A percentile compares a stretch with the other conserved stretches of the same genome.
These are phyloP conservation scores for Hydrozoanthus tunicans DNA, from an alignment of 64 coral and sea anemone species.

Conservation along the genomic window DNA sequence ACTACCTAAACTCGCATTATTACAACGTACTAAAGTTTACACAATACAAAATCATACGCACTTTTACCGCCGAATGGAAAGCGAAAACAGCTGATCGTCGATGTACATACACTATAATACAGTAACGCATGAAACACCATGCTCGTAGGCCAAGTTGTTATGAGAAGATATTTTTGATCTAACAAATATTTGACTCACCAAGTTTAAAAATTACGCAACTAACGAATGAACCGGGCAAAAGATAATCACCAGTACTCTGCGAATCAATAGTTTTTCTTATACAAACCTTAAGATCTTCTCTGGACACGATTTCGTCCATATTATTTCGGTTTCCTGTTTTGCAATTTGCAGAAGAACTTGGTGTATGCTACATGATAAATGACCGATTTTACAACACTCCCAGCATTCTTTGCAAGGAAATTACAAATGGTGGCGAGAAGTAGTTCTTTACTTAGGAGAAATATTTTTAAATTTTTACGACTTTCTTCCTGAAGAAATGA, in stretches of 20 bases:
- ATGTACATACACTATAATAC: too few relatives aligned
- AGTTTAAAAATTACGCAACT: not conserved
- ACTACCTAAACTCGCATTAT: too few relatives aligned
- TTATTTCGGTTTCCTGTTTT: slow-evolving; percentile 9
- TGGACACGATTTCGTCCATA: slow-evolving; percentile 17
- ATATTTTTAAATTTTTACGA: too few relatives aligned
- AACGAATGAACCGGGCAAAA: not conserved
- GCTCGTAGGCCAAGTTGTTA: not conserved
- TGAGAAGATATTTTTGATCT: not conserved
- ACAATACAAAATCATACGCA: too few relatives aligned
- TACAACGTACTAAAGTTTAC: too few relatives aligned
- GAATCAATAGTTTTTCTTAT: not conserved
- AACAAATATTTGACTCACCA: not conserved
- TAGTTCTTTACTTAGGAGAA: too few relatives aligned
- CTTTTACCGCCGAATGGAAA: too few relatives aligned
- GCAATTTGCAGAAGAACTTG: not conserved
- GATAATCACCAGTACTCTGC: not conserved
- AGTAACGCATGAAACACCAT: not conserved
- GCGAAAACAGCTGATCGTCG: too few relatives aligned
- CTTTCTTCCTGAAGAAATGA: not conserved
- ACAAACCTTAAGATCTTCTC: slow-evolving; percentile 45
- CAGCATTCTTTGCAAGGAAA: slow-evolving; percentile 8
- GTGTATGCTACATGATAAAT: slow-evolving; percentile 6
- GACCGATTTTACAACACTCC: not conserved
- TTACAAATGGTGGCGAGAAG: not conserved